Evolutionary conservation across 2,113 vertebrate species (phyloP), one percentile per base, ranked within the genome.

Genomic region (Tautogolabrus adspersus): DNA sequence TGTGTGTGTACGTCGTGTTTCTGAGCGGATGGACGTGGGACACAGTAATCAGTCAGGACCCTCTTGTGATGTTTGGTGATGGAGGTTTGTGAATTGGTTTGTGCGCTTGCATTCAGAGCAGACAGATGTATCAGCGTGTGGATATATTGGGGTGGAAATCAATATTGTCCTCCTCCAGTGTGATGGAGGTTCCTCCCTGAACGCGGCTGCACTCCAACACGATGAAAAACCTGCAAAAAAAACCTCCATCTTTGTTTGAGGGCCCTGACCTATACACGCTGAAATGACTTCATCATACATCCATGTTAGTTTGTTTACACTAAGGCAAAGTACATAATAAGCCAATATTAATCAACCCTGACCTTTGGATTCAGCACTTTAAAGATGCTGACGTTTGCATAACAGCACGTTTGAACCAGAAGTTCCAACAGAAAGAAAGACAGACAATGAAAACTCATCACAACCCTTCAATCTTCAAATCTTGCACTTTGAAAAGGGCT

Each of bases 131-230:
- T 89, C 87, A 86, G 85, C 51, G 67, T 23, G 83, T 52, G 83
- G 87, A 90, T 87, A 81, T 84, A 78, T 81, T 75, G 62, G 55
- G 86, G 69, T 64, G 54, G 72, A 84, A 91, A 93, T 93, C 91
- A 81, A 89, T 93, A 90, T 44, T 22, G 77, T 86, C 81, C 83
- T 85, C 83, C 82, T 81, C 65, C 77, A 30, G 19, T 66, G 77
- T 89, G 89, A 91, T 88, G 54, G 76, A 91, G 79, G 72, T 57
- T 76, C 77, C 10, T 66, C 55, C 3, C 18, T 10, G 66, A 80
- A 84, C 75, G 62, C 65, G 30, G 56, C 56, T 66, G 42, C 58
- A 38, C 75, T 82, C 78, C 60, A 52, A 84, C 61, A 46, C 12
- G 5, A 15, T 46, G 44, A 46, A 12, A 44, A 40, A 55, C 12